Conservation (phyloP, 2,113 vertebrate genomes). For the Trochalopteron elliotii region DNA sequence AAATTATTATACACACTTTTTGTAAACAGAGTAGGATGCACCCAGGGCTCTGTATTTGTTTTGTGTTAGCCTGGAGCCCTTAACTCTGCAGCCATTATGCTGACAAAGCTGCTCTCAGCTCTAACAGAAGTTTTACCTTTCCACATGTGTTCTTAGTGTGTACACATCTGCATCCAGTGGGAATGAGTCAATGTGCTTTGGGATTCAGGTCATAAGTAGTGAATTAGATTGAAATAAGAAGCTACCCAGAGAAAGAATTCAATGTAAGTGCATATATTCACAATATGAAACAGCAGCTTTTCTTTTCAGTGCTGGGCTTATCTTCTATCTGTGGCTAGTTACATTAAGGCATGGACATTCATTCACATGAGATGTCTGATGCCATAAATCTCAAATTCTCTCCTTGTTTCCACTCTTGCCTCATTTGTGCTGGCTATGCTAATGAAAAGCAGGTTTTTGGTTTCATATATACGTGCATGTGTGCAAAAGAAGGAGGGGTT, state of each 20-base stretch:
- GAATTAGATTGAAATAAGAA: constrained; percentile 12
- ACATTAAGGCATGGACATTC: constrained; percentile 25
- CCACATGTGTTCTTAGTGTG: neutral
- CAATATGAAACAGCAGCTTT: neutral
- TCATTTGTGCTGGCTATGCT: constrained; percentile 15
- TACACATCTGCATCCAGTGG: neutral
- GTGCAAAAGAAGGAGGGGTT: neutral
- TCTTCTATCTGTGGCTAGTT: constrained; percentile 2
- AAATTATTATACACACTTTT: neutral
- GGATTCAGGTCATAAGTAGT: neutral
- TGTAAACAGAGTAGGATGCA: neutral
- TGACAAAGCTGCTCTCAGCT: neutral
- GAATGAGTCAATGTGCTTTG: neutral
- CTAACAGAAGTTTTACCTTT: constrained; percentile 4
- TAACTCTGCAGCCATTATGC: neutral
- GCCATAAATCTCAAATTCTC: constrained; percentile 46
- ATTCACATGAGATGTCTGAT: neutral
- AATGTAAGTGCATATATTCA: neutral
- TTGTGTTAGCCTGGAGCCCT: neutral
- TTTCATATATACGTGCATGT: constrained; percentile 7
- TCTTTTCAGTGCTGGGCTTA: constrained; percentile 15
- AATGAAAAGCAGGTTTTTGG: constrained; percentile 24
- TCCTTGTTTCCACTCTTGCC: constrained; percentile 1
- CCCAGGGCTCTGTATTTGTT: neutral
- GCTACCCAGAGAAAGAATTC: neutral